Base-by-base conservation (phyloP, 1,140 invertebrate genomes). In the Cydia strobilella region DNA sequence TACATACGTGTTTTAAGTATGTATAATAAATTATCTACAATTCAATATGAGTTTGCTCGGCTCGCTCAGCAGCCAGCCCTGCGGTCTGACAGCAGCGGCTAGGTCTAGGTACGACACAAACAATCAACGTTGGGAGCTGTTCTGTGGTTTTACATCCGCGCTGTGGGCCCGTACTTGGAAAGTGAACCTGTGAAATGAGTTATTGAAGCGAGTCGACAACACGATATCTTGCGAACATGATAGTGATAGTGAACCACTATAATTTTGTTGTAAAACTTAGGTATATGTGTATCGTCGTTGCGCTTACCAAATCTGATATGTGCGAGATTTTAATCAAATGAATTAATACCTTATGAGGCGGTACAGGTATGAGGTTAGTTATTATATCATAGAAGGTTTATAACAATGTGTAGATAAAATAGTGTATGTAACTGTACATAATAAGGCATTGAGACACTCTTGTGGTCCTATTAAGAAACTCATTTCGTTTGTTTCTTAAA, bases 131-230 rank as follows among this genome's bases (percentile, higher is more conserved):
- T 73, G 76, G 73, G 80, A 73, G 73, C 79, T 78, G 76, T 75
- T 74, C 80, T 90, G 88, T 81, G 87, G 86, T 90, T 85, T 69
- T 81, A 79, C 81, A 85, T 86, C 82, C 84, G 80, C 80, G 80
- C 80, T 79, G 76, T 78, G 79, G 82, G 79, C 80, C 73, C 75
- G 78, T 80, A 85, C 88, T 86, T 87, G 78, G 89, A 91, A 91
- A 90, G 88, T 82, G 84, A 91, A 90, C 86, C 84, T 86, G 87
- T 84, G 85, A 91, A 89, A 91, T 91, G 86, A 89, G 78, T 85
- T 90, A 90, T 84, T 87, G 85, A 91, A 88, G 85, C 86, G 85
- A 82, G 79, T 82, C 88, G 82, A 79, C 77, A 76, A 87, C 79
- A 80, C 77, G 85, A 88, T 88, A 86, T 82, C 81, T 76, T 79